Base-by-base conservation (phyloP, 2,113 vertebrate species). In the Haemorhous mexicanus region DNA sequence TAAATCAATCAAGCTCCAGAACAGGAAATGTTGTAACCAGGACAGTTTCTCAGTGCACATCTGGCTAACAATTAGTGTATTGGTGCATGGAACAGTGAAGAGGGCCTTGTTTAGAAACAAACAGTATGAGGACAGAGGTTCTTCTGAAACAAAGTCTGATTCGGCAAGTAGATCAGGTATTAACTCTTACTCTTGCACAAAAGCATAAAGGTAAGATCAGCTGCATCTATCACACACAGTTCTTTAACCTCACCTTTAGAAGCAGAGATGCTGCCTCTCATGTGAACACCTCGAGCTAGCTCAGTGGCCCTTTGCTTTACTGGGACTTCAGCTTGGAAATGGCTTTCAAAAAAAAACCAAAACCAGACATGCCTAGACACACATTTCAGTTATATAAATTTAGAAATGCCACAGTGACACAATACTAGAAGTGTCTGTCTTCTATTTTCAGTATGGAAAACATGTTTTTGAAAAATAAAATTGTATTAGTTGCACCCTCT, bases 361-460 rank as follows among this genome's bases (percentile, higher is more conserved):
- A 76, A 35, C 44, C 12, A 81, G 61, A 67, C 74, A 87, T 85
- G 82, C 75, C 82, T 58, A 94, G 82, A 90, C 90, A 76, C 7
- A 86, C 39, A 89, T 72, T 93, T 93, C 84, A 82, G 41, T 35
- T 47, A n/a, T 39, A 77, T 35, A 77, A 64, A 90, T 90, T 85
- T 73, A 85, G 85, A 95, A 87, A 72, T 86, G 24, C 37, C 10
- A 5, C 49, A 89, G 62, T 66, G 24, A 68, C 56, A 76, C 39
- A 89, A 55, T 50, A 64, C 33, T 68, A 61, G 22, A 91, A 85
- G 16, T n/a, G 15, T 73, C 69, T 77, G 9, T 41, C 87, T 68
- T 72, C 85, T 95, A 95, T 95, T 93, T 95, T 56, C 85, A 93
- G 85, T 69, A 91, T 43, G 78, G 87, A 95, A 94, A 91, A 93